Conservation (phyloP, 2,888 invertebrate genomes). For the Glaucopsyche alexis region DNA sequence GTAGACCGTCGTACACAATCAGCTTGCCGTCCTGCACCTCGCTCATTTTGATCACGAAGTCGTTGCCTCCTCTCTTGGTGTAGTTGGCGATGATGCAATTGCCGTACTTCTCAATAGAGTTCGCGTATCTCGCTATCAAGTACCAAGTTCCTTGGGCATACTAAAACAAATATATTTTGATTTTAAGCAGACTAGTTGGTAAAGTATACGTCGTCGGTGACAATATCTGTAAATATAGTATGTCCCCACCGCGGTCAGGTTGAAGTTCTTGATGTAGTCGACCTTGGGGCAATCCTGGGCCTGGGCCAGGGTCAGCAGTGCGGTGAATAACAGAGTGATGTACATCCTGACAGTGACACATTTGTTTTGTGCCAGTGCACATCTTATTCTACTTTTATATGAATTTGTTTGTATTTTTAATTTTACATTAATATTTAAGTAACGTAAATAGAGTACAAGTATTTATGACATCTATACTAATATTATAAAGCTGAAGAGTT, state of each 20-base stretch:
- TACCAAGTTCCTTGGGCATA: constrained; percentile 10
- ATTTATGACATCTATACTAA: neutral
- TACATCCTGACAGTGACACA: neutral
- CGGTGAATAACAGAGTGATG: neutral
- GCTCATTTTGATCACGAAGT: neutral
- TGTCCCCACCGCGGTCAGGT: neutral
- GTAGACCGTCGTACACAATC: neutral
- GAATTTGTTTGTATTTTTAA: no score
- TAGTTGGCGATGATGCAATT: neutral
- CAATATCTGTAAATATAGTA: no score
- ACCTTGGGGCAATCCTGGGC: neutral
- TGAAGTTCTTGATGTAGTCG: neutral
- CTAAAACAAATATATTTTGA: neutral
- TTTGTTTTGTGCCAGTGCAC: neutral
- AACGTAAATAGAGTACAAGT: neutral
- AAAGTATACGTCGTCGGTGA: no score
- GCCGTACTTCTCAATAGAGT: neutral
- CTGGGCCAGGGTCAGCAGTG: neutral
- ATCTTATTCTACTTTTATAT: no score
- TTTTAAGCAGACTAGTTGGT: no score
- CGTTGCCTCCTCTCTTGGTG: neutral
- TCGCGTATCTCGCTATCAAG: neutral
- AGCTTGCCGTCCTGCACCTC: constrained; percentile 5
- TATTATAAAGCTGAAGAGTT: no score
- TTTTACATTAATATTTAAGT: neutral